Evolutionary conservation across 2,113 vertebrate genomes (phyloP), one percentile per base, ranked within the genome.

Genomic region (Mormyrus lacerda): DNA sequence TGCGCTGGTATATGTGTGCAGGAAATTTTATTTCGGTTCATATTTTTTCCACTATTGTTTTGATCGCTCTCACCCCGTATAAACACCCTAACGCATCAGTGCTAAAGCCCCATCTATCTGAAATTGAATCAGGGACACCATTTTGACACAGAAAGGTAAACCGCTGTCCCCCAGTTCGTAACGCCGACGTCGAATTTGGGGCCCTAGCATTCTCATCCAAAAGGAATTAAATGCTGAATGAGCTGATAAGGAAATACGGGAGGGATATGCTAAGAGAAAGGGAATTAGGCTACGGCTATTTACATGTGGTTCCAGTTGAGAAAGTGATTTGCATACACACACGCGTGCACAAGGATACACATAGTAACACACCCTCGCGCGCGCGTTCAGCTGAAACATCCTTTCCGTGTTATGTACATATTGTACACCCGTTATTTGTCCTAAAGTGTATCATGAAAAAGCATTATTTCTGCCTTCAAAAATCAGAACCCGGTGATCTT

Each of bases 101-200:
- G 95, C 95, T 96, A 95, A 94, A 96, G 94, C 94, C 95, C 92
- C 88, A 89, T 96, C 96, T 98, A 99, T 99, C 98, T 99, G 95
- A 99, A 99, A 99, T 99, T 99, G 97, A 97, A 99, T 99, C 98
- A 97, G 96, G 97, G 97, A 97, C 97, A 97, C 95, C 96, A 97
- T 98, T 98, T 95, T 96, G 96, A 98, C 96, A 96, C 96, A 94
- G 96, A 90, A 95, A 95, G 95, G 94, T 94, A 95, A 96, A 96
- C 96, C 96, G 95, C 95, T 94, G 96, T 96, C 96, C 96, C 96
- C 96, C 95, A 96, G 97, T 98, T 98, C 97, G 96, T 96, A 95
- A 96, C 96, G 95, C 95, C 95, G 95, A 95, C 93, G 95, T 95
- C 95, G 96, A 97, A 97, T 98, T 98, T 98, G 96, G 97, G 96